Evolutionary conservation across 92 coral and sea anemone genomes (phyloP).

Genomic region (Paragorgia papillata): DNA sequence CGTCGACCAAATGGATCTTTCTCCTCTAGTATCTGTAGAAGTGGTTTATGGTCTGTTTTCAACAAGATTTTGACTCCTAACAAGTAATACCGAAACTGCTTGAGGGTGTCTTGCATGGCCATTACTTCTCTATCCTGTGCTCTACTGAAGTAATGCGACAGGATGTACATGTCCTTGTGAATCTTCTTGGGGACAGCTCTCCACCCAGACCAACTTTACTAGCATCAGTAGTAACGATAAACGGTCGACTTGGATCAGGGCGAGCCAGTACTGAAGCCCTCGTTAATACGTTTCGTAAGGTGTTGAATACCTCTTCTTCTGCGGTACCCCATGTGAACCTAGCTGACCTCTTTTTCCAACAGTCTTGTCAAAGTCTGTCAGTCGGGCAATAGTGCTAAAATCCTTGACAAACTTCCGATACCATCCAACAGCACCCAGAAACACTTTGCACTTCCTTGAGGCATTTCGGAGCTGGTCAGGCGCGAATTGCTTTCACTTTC

Average conservation of each 20-base stretch:
- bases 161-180: constrained; percentile 19
- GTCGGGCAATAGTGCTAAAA: constrained; percentile 19
- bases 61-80: constrained; percentile 3
- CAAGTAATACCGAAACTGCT: constrained; percentile 30
- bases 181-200: too few species aligned
- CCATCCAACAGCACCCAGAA: constrained; percentile 43
- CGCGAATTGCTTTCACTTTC: too few species aligned
- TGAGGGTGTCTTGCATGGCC: constrained; percentile 27
- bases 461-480: constrained; percentile 33
- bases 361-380: too few species aligned
- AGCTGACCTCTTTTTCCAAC: constrained; percentile 7
- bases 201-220: constrained; percentile 17
- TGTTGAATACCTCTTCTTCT: constrained; percentile 27
- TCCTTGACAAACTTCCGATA: constrained; percentile 39
- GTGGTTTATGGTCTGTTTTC: constrained; percentile 23
- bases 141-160: constrained; percentile 32
- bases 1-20: constrained; percentile 49
- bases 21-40: constrained; percentile 21
- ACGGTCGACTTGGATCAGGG: constrained; percentile 27
- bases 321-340: constrained; percentile 34
- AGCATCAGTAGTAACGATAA: constrained; percentile 41
- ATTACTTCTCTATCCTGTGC: constrained; percentile 43
- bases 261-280: constrained; percentile 32
- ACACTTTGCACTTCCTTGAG: constrained; percentile 48
- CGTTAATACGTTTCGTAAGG: constrained; percentile 3